Evolutionary conservation across 1,140 invertebrate genomes (phyloP).

Genomic region (Cryptotermes secundus): DNA sequence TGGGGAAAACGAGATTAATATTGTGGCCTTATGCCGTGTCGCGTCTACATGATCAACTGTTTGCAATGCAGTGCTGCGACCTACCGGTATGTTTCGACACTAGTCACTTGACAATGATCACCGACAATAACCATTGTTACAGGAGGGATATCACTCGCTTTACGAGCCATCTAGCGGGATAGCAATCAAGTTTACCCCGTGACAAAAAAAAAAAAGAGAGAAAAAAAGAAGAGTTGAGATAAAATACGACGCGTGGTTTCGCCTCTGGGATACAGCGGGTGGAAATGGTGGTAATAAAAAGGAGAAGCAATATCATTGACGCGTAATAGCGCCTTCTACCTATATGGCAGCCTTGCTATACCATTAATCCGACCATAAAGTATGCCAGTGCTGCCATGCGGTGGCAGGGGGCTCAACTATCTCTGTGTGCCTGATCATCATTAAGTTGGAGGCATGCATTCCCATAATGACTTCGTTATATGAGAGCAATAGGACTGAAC

Average conservation of each 20-base stretch:
- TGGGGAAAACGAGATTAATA: neutral
- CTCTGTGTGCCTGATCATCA: conserved; percentile 10
- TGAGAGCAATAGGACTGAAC: conserved; percentile 1
- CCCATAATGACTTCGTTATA: conserved; percentile 13
- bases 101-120: conserved; percentile 16
- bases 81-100: conserved; percentile 10
- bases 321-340: conserved; percentile 17
- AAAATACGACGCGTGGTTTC: conserved; percentile 11
- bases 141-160: neutral
- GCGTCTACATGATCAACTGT: conserved; percentile 14
- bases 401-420: conserved; percentile 2
- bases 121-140: conserved; percentile 16
- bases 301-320: conserved; percentile 5
- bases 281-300: conserved; percentile 16
- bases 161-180: conserved; percentile 13
- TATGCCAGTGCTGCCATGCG: neutral
- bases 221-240: conserved; percentile 14
- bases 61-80: neutral
- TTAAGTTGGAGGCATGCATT: conserved; percentile 11
- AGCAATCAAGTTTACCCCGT: conserved; percentile 18
- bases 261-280: conserved; percentile 12
- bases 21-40: neutral
- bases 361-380: conserved; percentile 16
- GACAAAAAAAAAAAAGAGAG: neutral
- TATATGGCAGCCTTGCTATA: conserved; percentile 14